Conservation (phyloP, 2,888 invertebrate species). For the Hirtodrosophila confusa region DNA sequence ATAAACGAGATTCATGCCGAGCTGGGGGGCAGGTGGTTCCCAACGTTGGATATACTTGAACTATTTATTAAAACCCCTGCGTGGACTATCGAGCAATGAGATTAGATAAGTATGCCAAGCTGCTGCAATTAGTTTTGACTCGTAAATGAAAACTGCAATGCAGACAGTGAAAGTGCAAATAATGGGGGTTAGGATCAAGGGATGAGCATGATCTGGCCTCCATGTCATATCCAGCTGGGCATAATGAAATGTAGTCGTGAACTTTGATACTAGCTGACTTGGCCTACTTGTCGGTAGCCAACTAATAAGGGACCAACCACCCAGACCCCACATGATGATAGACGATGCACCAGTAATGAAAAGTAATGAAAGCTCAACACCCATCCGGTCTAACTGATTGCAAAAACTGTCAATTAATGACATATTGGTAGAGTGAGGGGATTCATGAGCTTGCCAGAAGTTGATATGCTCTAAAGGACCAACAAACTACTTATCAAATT, state of each 20-base stretch:
- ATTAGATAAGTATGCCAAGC: constrained; percentile 36
- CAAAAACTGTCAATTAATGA: constrained; percentile 50
- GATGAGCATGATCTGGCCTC: background rate
- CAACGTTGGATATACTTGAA: constrained; percentile 15
- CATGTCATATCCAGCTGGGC: constrained; percentile 25
- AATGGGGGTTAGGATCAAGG: constrained; percentile 1
- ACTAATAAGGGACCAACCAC: constrained; percentile 18
- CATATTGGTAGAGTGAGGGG: background rate
- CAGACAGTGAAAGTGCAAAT: constrained; percentile 27
- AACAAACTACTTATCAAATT: constrained; percentile 4
- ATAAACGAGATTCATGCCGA: constrained; percentile 9
- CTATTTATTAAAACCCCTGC: background rate
- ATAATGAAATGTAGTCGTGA: constrained; percentile 17
- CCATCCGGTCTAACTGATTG: constrained; percentile 30
- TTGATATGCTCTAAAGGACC: constrained; percentile 14
- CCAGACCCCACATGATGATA: constrained; percentile 24
- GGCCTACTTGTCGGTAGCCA: constrained; percentile 48
- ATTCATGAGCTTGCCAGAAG: background rate
- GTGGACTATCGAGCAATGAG: constrained; percentile 9
- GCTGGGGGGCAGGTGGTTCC: background rate
- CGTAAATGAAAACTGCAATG: constrained; percentile 45
- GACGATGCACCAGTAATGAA: constrained; percentile 56
- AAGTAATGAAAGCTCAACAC: constrained; percentile 47
- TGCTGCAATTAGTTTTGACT: constrained; percentile 49
- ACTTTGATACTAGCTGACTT: constrained; percentile 27